Evolutionary conservation across 2,888 invertebrate genomes (phyloP).

Genomic region (Meganola albula): DNA sequence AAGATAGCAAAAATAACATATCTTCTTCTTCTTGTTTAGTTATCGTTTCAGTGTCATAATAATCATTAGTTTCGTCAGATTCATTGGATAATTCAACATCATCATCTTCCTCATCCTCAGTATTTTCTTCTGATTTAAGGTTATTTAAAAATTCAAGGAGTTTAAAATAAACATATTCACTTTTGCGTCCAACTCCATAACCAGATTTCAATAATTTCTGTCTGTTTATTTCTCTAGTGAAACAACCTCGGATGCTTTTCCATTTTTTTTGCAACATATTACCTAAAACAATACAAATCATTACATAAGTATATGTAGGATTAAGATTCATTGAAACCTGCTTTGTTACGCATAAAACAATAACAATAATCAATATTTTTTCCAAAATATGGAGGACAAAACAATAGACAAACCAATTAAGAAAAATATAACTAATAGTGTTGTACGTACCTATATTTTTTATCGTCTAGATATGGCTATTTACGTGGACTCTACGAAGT

Average conservation of each 20-base stretch:
- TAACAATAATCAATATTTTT: no score
- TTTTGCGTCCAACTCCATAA: constrained; percentile 14
- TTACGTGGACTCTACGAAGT: constrained; percentile 12
- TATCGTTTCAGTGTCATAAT: no score
- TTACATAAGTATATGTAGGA: constrained; percentile 6
- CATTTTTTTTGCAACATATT: constrained; percentile 15
- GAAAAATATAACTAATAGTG: constrained; percentile 2
- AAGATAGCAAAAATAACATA: constrained; percentile 13
- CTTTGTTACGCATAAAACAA: no score
- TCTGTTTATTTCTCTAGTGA: constrained; percentile 16
- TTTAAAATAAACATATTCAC: constrained; percentile 20
- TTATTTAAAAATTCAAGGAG: constrained; percentile 17
- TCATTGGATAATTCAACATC: constrained; percentile 1
- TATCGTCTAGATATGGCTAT: constrained; percentile 9
- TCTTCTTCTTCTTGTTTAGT: no score
- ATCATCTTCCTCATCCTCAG: constrained; percentile 1
- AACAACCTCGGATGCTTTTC: constrained; percentile 21
- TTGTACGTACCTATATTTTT: constrained; percentile 5
- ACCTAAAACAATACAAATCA: constrained; percentile 13
- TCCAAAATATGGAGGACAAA: no score
- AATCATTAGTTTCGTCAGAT: constrained; percentile 4
- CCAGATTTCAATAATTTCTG: constrained; percentile 12
- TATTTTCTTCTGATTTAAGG: constrained; percentile 13
- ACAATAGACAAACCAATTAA: background rate
- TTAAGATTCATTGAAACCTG: no score